Evolutionary conservation across 2,888 invertebrate genomes (phyloP).

Genomic region (Nomada fucata): DNA sequence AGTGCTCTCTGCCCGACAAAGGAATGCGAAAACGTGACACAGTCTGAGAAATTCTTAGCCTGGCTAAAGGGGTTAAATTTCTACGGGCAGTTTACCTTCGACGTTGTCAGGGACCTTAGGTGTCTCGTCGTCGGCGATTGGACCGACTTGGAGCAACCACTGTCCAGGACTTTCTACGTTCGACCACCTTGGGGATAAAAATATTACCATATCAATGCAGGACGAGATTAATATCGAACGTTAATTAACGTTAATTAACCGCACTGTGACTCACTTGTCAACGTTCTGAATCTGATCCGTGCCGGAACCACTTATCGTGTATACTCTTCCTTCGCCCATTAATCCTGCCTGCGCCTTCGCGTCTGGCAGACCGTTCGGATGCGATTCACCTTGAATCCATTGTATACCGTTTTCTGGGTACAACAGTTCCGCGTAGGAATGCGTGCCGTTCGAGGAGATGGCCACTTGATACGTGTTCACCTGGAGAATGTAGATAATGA

Average conservation of each 20-base stretch:
- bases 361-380: conserved; percentile 92
- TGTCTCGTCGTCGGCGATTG: conserved; percentile 87
- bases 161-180: conserved; percentile 94
- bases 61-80: no score
- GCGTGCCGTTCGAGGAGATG: conserved; percentile 87
- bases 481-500: conserved; percentile 78
- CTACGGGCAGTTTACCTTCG: conserved; percentile 71
- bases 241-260: neutral
- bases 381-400: conserved; percentile 94
- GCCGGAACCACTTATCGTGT: conserved; percentile 93
- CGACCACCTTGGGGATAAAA: conserved; percentile 88
- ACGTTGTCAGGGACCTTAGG: conserved; percentile 88
- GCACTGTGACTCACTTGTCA: conserved; percentile 87
- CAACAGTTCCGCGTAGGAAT: conserved; percentile 93
- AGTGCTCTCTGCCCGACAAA: conserved; percentile 47
- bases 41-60: neutral
- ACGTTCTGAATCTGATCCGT: conserved; percentile 94
- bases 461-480: conserved; percentile 95
- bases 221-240: conserved; percentile 28
- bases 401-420: conserved; percentile 95
- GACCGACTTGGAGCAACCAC: conserved; percentile 95
- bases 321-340: conserved; percentile 92
- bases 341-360: conserved; percentile 97
- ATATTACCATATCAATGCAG: conserved; percentile 10
- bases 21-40: neutral